A percentile compares a stretch with the other conserved stretches of the same genome.
Evolutionary conservation across 2,113 vertebrate species (phyloP).

Genomic region (Sapayoa aenigma): DNA sequence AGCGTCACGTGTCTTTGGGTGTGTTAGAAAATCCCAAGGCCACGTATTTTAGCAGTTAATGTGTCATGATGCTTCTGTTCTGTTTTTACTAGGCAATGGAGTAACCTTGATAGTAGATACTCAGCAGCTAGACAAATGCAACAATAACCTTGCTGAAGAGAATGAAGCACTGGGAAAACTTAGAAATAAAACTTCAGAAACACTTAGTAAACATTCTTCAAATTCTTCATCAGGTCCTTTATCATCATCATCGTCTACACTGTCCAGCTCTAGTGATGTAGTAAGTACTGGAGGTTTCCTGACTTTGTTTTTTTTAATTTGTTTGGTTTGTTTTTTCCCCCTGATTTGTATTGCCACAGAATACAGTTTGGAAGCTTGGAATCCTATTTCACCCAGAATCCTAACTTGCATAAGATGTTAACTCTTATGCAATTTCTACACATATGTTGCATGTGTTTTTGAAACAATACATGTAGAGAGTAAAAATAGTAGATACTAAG

Average conservation of each 20-base stretch:
- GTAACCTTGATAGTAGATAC: conserved; percentile 88
- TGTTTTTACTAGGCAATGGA: conserved; percentile 82
- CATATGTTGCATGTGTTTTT: background rate
- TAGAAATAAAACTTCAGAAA: conserved; percentile 79
- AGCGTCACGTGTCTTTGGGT: accelerated
- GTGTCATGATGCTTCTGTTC: conserved; percentile 10
- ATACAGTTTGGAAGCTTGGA: background rate
- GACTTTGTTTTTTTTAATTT: background rate
- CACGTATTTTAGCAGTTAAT: background rate
- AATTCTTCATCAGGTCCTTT: conserved; percentile 90
- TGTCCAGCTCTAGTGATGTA: conserved; percentile 92
- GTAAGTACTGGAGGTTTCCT: conserved; percentile 75
- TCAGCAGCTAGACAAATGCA: conserved; percentile 92
- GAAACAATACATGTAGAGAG: background rate
- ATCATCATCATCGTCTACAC: conserved; percentile 87
- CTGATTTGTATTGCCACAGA: background rate
- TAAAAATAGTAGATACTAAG: background rate
- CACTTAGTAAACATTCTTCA: conserved; percentile 89
- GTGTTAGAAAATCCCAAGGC: background rate
- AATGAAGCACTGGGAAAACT: conserved; percentile 75
- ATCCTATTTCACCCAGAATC: conserved; percentile 7
- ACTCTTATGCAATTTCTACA: background rate
- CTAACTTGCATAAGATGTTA: background rate
- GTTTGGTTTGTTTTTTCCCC: background rate
- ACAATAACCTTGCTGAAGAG: conserved; percentile 91